These are phyloP conservation scores for Cercopithecus mitis DNA, from an alignment of 2,797 vertebrate genomes.

Conservation along the genomic window DNA sequence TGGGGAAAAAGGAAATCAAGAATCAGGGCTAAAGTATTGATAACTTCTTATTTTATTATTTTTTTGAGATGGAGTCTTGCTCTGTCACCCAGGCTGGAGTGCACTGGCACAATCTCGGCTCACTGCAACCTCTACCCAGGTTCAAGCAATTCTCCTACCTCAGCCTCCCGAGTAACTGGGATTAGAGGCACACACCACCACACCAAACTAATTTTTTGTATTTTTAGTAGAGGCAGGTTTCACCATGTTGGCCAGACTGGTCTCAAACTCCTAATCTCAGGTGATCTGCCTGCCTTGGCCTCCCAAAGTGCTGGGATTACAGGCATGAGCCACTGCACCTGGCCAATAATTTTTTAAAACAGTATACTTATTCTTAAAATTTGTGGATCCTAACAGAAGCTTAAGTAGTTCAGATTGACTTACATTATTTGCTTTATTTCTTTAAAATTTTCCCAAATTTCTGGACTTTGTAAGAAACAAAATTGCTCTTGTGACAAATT, in stretches of 20 bases:
- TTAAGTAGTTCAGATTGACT: background rate
- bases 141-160: background rate
- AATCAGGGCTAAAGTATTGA: background rate
- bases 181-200: background rate
- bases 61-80: background rate
- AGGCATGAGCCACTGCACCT: background rate
- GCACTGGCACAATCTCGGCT: background rate
- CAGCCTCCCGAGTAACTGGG: too few species aligned
- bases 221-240: background rate
- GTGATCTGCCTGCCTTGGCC: background rate
- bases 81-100: background rate
- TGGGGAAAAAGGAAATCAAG: background rate
- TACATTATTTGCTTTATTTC: slow-evolving; percentile 30
- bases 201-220: background rate
- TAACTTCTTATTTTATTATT: slow-evolving; percentile 9
- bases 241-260: background rate
- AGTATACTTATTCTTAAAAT: background rate
- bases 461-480: background rate
- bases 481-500: background rate
- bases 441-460: background rate
- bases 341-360: slow-evolving; percentile 23
- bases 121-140: background rate
- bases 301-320: background rate
- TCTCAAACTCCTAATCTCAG: background rate
- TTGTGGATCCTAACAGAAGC: background rate